Evolutionary conservation across 2,888 invertebrate species (phyloP).

Genomic region (Rotaria socialis): DNA sequence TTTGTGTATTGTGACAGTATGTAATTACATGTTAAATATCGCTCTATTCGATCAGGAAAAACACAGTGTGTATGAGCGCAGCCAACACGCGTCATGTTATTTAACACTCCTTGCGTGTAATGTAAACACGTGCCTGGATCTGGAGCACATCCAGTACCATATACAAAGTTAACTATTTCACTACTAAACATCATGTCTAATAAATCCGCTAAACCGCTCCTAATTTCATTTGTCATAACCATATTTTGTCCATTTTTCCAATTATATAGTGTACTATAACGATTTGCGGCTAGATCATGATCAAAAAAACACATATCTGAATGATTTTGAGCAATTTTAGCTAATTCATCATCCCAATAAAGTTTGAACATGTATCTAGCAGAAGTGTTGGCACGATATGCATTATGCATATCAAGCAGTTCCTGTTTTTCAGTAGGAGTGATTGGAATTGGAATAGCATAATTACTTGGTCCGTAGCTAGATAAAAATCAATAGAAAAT

Average conservation of each 20-base stretch:
- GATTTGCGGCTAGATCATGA: slow-evolving; percentile 38
- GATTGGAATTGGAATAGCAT: slow-evolving; percentile 13
- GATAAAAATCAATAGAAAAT: background rate
- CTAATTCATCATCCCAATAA: slow-evolving; percentile 45
- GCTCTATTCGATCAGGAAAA: slow-evolving; percentile 38
- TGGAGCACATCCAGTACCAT: slow-evolving; percentile 27
- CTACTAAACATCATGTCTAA: slow-evolving; percentile 27
- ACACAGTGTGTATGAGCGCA: slow-evolving; percentile 48
- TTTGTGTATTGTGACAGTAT: background rate
- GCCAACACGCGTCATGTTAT: slow-evolving; percentile 46
- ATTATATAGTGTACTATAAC: background rate
- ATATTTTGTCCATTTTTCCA: slow-evolving; percentile 41
- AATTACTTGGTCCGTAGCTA: slow-evolving; percentile 33
- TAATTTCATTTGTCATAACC: background rate
- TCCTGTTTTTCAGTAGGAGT: slow-evolving; percentile 11
- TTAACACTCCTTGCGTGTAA: slow-evolving; percentile 48
- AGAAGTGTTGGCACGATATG: slow-evolving; percentile 15
- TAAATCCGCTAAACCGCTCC: background rate
- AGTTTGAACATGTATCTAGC: slow-evolving; percentile 39
- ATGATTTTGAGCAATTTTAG: slow-evolving; percentile 42
- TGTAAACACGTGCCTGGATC: slow-evolving; percentile 41
- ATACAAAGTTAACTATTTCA: slow-evolving; percentile 38
- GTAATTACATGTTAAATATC: slow-evolving; percentile 41
- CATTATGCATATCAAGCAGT: slow-evolving; percentile 40
- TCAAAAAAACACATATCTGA: slow-evolving; percentile 39